Conservation (phyloP, 1,140 invertebrate species). For the Aplysia californica region DNA sequence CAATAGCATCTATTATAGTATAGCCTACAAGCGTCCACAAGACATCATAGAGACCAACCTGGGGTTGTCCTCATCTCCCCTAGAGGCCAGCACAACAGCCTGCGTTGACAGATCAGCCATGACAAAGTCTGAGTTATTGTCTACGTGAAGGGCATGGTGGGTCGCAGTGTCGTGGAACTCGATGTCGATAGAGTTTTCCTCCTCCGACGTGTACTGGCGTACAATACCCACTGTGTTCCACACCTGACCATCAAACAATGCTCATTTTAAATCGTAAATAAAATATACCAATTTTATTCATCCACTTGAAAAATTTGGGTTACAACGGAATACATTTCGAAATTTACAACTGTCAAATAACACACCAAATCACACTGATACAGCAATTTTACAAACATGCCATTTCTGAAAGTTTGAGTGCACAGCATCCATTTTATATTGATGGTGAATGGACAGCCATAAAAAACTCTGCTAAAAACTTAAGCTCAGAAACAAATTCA, state of each 20-base stretch:
- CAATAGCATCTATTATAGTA: too few species aligned
- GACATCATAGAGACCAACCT: too few species aligned
- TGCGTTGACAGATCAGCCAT: slow-evolving; percentile 86
- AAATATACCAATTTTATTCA: not conserved
- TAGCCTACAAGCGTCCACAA: too few species aligned
- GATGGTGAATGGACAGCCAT: too few species aligned
- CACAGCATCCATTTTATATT: too few species aligned
- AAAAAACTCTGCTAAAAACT: too few species aligned
- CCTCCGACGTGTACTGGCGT: slow-evolving; percentile 64
- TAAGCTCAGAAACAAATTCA: too few species aligned
- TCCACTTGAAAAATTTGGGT: not conserved
- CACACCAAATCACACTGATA: too few species aligned
- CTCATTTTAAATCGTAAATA: not conserved
- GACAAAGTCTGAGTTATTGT: slow-evolving; percentile 80
- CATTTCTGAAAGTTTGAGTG: too few species aligned
- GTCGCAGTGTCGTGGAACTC: slow-evolving; percentile 93
- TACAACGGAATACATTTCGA: not conserved
- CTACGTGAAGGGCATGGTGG: slow-evolving; percentile 90
- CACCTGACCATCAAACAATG: slow-evolving; percentile 51
- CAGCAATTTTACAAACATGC: too few species aligned
- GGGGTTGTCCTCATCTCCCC: slow-evolving; percentile 68
- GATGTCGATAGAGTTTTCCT: slow-evolving; percentile 83
- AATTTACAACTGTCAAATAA: not conserved
- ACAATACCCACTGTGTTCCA: slow-evolving; percentile 68
- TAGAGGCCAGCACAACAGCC: slow-evolving; percentile 83